phyloP scores from a whole-genome alignment of 2,113 vertebrate species.

The Cinclus cinclus region DNA sequence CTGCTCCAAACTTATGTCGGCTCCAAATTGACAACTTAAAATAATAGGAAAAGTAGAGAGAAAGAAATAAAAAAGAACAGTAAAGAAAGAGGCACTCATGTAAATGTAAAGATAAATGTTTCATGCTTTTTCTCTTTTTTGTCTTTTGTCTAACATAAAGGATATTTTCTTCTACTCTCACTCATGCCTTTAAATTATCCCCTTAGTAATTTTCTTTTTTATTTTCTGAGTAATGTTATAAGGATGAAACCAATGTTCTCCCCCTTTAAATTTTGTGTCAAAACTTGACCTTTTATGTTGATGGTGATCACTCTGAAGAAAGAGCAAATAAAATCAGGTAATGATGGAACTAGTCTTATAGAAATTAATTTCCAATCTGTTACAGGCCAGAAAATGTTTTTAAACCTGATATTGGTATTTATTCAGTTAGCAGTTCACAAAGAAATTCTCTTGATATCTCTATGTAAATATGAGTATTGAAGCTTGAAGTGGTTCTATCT shows the following conservation, averaged over 20 bases:
- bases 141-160: neutral
- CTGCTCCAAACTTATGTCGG: neutral
- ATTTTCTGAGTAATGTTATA: neutral
- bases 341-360: neutral
- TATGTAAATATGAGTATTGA: neutral
- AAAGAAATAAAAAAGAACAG: neutral
- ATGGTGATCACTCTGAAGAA: neutral
- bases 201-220: neutral
- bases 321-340: neutral
- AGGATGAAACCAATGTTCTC: neutral
- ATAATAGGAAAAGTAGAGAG: neutral
- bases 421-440: neutral
- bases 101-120: neutral
- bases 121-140: neutral
- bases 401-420: neutral
- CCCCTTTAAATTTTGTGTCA: neutral
- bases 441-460: neutral
- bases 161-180: neutral
- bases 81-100: neutral
- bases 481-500: neutral
- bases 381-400: neutral
- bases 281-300: neutral
- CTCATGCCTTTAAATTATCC: neutral
- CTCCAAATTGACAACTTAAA: neutral
- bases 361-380: neutral